Percentiles rank a stretch among this genome's conserved stretches.
Evolutionary conservation across 2,113 vertebrate species (phyloP).

Genomic region (Corythoichthys intestinalis): DNA sequence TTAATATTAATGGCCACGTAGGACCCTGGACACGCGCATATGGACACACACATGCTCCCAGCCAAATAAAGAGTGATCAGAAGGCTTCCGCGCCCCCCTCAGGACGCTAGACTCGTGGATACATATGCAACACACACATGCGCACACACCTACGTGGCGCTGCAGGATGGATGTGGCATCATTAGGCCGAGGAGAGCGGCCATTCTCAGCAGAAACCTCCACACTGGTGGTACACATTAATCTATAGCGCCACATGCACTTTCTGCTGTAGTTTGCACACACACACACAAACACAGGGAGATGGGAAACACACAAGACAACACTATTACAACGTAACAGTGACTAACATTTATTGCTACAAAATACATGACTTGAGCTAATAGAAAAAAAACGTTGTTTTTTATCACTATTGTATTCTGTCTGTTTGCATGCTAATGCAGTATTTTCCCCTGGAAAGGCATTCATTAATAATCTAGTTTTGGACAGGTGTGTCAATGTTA

Average conservation of each 20-base stretch:
- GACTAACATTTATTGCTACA: not conserved
- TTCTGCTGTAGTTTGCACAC: slow-evolving; percentile 78
- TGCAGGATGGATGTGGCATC: slow-evolving; percentile 93
- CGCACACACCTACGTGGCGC: slow-evolving; percentile 51
- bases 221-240: slow-evolving; percentile 86
- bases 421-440: not conserved
- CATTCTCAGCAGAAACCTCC: slow-evolving; percentile 84
- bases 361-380: not conserved
- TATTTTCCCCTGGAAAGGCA: not conserved
- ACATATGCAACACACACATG: slow-evolving; percentile 41
- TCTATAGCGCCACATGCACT: slow-evolving; percentile 74
- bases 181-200: slow-evolving; percentile 84
- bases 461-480: not conserved
- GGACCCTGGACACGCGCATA: slow-evolving; percentile 69
- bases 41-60: slow-evolving; percentile 66
- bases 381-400: not conserved
- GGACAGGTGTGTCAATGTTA: too few species aligned
- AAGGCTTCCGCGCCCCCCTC: slow-evolving; percentile 61
- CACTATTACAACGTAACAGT: slow-evolving; percentile 21
- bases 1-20: slow-evolving; percentile 93
- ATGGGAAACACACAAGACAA: slow-evolving; percentile 16
- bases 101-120: slow-evolving; percentile 86
- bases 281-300: slow-evolving; percentile 22
- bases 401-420: not conserved
- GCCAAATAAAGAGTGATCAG: slow-evolving; percentile 89